Base-by-base conservation (phyloP, 2,797 vertebrate species). In the Oreortyx pictus region DNA sequence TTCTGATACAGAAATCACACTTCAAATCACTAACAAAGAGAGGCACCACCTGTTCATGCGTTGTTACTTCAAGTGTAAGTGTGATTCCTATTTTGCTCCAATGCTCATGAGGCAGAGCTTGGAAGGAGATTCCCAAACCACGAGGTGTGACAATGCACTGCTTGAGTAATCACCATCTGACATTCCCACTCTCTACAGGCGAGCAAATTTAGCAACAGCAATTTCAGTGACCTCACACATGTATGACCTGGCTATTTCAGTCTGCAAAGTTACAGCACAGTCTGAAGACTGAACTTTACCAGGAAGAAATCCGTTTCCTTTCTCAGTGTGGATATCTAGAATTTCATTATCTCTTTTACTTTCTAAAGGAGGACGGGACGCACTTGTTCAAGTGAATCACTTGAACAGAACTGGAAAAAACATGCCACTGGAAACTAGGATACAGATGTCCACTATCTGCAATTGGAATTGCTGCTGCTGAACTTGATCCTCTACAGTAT, bases 131-230 rank as follows among this genome's bases (percentile, higher is more conserved):
- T 84, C 52, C 64, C 0, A 0, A 90, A 49, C 31, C 67, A 94
- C 27, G 2, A 71, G 27, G n/a, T 64, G 31, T 33, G 52, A 90
- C 0, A 1, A 79, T 44, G 33, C 31, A 10, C n/a, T 70, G 49
- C 78, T 50, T 79, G 52, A 79, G 86, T 77, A 90, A 86, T 31
- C 27, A 77, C 27, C 65, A 62, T 73, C 57, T 76, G 60, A 90
- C 68, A 91, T 89, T 91, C 86, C 88, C 68, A 73, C 41, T 82
- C 47, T 14, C 66, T 78, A 35, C 0, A 1, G 76, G 37, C 54
- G 89, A 82, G 41, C 3, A 3, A 81, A 87, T 86, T 89, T 90
- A 94, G 82, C 86, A 94, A 68, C 84, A 86, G 65, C 73, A 85
- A 47, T 70, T 52, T 71, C 39, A 1, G 7, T 79, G 87, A 95